phyloP scores from a whole-genome alignment of 2,888 invertebrate species.

The Lasioglossum leucozonium region DNA sequence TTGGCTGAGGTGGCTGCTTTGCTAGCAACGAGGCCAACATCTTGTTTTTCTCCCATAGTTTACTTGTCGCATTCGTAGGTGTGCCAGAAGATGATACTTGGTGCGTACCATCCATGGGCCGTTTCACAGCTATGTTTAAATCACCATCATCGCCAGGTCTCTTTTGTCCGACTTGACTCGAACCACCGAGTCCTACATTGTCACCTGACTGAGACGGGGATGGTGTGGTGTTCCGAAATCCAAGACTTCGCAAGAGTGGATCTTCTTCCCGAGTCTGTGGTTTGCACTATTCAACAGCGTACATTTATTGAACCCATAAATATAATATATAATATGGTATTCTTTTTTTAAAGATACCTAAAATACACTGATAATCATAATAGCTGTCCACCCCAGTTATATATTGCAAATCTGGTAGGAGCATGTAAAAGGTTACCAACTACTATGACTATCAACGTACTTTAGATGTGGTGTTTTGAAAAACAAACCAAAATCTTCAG shows the following conservation, averaged over 20 bases:
- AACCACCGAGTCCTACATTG: constrained; percentile 77
- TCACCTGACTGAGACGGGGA: constrained; percentile 86
- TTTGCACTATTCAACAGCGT: constrained; percentile 22
- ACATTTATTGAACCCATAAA: not conserved
- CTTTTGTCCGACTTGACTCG: constrained; percentile 85
- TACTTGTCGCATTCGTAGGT: constrained; percentile 86
- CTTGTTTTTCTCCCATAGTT: constrained; percentile 92
- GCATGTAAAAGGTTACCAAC: no score
- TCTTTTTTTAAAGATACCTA: no score
- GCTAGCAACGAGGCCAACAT: constrained; percentile 94
- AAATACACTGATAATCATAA: no score
- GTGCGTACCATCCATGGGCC: constrained; percentile 84
- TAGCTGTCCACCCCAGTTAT: no score
- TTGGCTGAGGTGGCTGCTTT: constrained; percentile 89
- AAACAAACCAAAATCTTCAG: not conserved
- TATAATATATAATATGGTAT: no score
- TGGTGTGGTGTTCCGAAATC: constrained; percentile 85
- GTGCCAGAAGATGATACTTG: constrained; percentile 75
- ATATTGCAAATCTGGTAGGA: no score
- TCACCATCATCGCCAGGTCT: constrained; percentile 88
- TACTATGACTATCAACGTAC: not conserved
- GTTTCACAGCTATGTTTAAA: constrained; percentile 86
- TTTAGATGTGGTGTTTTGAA: not conserved
- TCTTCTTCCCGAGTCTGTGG: constrained; percentile 82
- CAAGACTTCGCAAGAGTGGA: constrained; percentile 86